A percentile compares a stretch with the other conserved stretches of the same genome.
These are phyloP conservation scores for Choreutis nemorana DNA, from an alignment of 2,888 invertebrate species.

Conservation along the genomic window DNA sequence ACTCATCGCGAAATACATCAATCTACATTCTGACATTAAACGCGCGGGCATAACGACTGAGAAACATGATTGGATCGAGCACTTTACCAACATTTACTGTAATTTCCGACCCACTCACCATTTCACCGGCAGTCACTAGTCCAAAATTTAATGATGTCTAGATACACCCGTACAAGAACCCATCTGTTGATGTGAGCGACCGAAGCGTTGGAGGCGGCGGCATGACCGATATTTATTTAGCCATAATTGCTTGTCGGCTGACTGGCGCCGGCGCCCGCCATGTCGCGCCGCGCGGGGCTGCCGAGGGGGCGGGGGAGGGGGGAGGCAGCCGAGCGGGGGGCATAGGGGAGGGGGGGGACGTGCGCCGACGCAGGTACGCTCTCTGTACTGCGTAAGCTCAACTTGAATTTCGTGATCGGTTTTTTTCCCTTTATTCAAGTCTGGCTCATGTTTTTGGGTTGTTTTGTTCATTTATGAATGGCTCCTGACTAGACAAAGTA, in stretches of 20 bases:
- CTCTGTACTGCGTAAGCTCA: slow-evolving; percentile 47
- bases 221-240: slow-evolving; percentile 64
- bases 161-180: slow-evolving; percentile 38
- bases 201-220: slow-evolving; percentile 49
- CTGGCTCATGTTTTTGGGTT: slow-evolving; percentile 52
- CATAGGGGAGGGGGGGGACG: slow-evolving; percentile 12
- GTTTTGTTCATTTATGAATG: slow-evolving; percentile 61
- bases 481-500: too few relatives aligned
- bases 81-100: slow-evolving; percentile 35
- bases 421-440: slow-evolving; percentile 47
- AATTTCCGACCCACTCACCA: slow-evolving; percentile 36
- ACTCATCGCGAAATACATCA: slow-evolving; percentile 25
- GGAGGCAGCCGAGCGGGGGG: slow-evolving; percentile 14
- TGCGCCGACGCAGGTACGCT: slow-evolving; percentile 48
- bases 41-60: slow-evolving; percentile 30
- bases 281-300: slow-evolving; percentile 49
- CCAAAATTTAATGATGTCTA: slow-evolving; percentile 48
- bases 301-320: slow-evolving; percentile 31
- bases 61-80: slow-evolving; percentile 28
- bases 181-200: slow-evolving; percentile 48
- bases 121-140: slow-evolving; percentile 35
- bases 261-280: slow-evolving; percentile 60
- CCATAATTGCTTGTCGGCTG: slow-evolving; percentile 64
- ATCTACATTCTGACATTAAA: slow-evolving; percentile 35
- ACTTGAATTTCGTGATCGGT: slow-evolving; percentile 57